Evolutionary conservation across 64 coral and sea anemone species (phyloP), one percentile per base, ranked within the genome.

Genomic region (Stichodactyla helianthus): DNA sequence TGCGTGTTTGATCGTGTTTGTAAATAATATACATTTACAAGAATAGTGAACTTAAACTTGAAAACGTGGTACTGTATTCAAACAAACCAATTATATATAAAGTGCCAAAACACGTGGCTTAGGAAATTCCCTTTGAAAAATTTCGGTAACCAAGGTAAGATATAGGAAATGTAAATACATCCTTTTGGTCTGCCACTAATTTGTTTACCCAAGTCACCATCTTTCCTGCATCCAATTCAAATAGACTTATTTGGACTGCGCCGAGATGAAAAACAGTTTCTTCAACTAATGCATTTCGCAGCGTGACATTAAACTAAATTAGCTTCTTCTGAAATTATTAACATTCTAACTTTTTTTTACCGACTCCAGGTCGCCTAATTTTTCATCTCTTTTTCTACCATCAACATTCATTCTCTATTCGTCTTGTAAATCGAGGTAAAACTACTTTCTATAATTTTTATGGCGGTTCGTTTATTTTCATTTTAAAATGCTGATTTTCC

Each of bases 201-300:
- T 74, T 74, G 7, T 1, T 23, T 14, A 10, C 25, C 2, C 25
- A 5, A 12, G 25, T 74, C 11, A 23, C 4, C 17, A 20, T 23
- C n/a, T 31, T 74, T 23, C 27, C 27, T 31, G 8, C 23, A 74
- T 2, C 27, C 20, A 13, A 74, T 74, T 74, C 68, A 28, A 31
- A 27, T 28, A 74, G 8, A 14, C 17, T 74, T 11, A 13, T 1
- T 27, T 74, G 25, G 68, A 74, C 26, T 27, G 68, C 27, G 25
- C 10, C 4, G 51, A 81, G 20, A 52, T 52, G 78, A 81, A 81
- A 44, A 81, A 81, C 78, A 81, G 78, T 81, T 81, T 81, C 78
- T 52, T 4, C 12, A 81, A 50, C 50, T 81, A 81, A 81, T 81
- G 78, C 78, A 81, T 22, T 53, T 81, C 78, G 31, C 78, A 81